Base-by-base conservation (phyloP, 1,140 invertebrate species). In the Formica selysi region DNA sequence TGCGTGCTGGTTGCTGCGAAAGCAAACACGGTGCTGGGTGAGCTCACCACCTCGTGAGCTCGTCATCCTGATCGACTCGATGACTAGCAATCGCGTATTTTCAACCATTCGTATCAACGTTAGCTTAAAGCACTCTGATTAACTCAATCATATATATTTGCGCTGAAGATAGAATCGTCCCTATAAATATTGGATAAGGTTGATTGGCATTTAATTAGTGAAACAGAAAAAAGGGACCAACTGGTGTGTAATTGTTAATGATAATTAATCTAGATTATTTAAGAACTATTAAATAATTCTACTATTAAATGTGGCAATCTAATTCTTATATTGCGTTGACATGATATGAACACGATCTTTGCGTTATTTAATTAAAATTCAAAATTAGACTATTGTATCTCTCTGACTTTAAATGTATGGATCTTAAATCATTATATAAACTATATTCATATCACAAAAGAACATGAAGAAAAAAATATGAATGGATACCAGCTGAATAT, bases 1-100 rank as follows among this genome's bases (percentile, higher is more conserved):
- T 62, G 61, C 38, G 8, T n/a, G 57, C 36, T 36, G 70, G 57
- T 16, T 2, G 67, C 79, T 74, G 38, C 79, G n/a, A 74, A 73
- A 61, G 38, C 19, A 73, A 71, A 38, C 51, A 59, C 78, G 48
- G 22, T 22, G 48, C 16, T 13, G n/a, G 48, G 2, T 32, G 26
- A 29, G 26, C 26, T 68, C 29, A 51, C 11, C 41, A 36, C 41
- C 19, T 79, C 36, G 8, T n/a, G 0, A 78, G 22, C 22, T 41
- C 16, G 16, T 32, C 44, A 48, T 13, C 13, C 36, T 11, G 61
- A 7, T 36, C 1, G 8, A 19, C 29, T 38, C 32, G 64, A 26
- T 6, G 29, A 67, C 16, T 68, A 6, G 76, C 29, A 51, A 61
- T 3, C 3, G 36, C 13, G 13, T 7, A 7, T 62, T 41, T 48